Percentiles rank a stretch among this genome's conserved stretches.
Evolutionary conservation across 2,888 invertebrate genomes (phyloP).

Genomic region (Cephus pulcher): DNA sequence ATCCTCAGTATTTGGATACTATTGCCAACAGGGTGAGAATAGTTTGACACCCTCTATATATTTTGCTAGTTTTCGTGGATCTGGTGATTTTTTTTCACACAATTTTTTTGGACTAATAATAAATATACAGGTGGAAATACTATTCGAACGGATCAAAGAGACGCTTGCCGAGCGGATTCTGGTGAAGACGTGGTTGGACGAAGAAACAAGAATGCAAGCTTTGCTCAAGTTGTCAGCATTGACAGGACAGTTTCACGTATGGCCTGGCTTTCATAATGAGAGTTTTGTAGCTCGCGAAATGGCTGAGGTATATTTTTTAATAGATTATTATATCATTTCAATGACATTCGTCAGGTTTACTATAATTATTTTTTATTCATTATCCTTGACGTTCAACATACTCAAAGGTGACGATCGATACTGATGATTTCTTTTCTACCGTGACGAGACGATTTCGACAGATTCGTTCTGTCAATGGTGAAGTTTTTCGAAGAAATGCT

Average conservation of each 20-base stretch:
- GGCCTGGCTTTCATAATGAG: slow-evolving; percentile 62
- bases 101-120: background rate
- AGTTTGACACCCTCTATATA: background rate
- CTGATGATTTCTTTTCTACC: slow-evolving; percentile 66
- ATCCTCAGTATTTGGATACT: slow-evolving; percentile 60
- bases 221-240: slow-evolving; percentile 64
- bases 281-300: slow-evolving; percentile 55
- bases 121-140: slow-evolving; percentile 46
- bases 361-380: background rate
- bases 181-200: slow-evolving; percentile 66
- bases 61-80: background rate
- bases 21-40: slow-evolving; percentile 62
- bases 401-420: slow-evolving; percentile 58
- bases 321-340: background rate
- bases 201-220: slow-evolving; percentile 63
- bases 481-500: slow-evolving; percentile 47
- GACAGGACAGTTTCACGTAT: slow-evolving; percentile 65
- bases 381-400: background rate
- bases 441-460: slow-evolving; percentile 63
- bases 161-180: slow-evolving; percentile 64
- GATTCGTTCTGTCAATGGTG: slow-evolving; percentile 52
- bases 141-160: slow-evolving; percentile 66
- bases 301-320: slow-evolving; percentile 43
- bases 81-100: background rate
- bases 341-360: background rate